Evolutionary conservation across 2,797 vertebrate genomes (phyloP).

Genomic region (Cossypha caffra): DNA sequence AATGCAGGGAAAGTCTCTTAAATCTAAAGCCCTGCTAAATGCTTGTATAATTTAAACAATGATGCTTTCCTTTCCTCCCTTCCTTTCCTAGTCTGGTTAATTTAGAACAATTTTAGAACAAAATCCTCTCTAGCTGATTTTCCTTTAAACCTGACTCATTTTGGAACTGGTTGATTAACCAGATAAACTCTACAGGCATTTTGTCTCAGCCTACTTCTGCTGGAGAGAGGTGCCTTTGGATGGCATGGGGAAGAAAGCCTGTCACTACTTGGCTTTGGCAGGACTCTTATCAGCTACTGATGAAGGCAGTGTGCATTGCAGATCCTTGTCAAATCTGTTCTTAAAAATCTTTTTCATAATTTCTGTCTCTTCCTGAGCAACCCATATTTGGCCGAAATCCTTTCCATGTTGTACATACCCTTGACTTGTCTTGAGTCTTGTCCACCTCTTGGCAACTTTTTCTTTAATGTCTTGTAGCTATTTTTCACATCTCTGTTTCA

Average conservation of each 20-base stretch:
- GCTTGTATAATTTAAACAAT: neutral
- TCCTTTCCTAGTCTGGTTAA: neutral
- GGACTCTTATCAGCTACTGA: conserved; percentile 19
- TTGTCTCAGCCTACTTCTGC: neutral
- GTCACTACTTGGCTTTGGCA: conserved; percentile 31
- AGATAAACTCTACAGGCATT: neutral
- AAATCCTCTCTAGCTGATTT: neutral
- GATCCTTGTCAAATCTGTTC: conserved; percentile 48
- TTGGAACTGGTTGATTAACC: neutral
- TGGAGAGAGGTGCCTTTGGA: neutral
- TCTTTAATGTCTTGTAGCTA: neutral
- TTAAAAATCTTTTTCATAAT: conserved; percentile 18
- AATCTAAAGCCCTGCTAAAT: neutral
- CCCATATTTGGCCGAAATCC: neutral
- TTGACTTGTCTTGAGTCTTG: conserved; percentile 40
- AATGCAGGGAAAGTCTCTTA: neutral
- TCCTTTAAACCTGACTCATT: neutral
- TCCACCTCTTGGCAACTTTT: conserved; percentile 40
- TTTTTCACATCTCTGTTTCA: neutral
- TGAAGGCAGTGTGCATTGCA: neutral
- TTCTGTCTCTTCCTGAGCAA: neutral
- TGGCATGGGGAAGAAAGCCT: neutral
- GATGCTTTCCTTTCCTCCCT: neutral
- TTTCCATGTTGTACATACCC: neutral
- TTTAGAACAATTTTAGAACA: neutral